A percentile compares a stretch with the other conserved stretches of the same genome.
Evolutionary conservation across 1,140 invertebrate species (phyloP).

Genomic region (Pemphigus obesinymphae): DNA sequence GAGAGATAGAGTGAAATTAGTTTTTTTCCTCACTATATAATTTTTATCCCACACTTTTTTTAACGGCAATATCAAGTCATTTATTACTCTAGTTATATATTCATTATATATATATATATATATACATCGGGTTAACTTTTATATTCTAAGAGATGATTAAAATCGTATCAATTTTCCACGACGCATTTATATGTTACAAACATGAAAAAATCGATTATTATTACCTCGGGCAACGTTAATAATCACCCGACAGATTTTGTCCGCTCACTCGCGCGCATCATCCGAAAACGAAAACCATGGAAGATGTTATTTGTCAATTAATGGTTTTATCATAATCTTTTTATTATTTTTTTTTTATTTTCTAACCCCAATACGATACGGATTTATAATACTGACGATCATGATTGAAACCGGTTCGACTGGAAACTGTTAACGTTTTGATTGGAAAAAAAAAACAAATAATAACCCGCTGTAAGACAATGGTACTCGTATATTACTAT

Average conservation of each 20-base stretch:
- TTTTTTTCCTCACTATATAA: neutral
- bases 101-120: too few species aligned
- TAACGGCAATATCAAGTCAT: neutral
- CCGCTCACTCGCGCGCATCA: neutral
- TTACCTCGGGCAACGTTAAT: conserved; percentile 14
- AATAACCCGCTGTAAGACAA: conserved; percentile 27
- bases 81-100: neutral
- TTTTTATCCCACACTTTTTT: conserved; percentile 8
- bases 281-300: conserved; percentile 10
- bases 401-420: conserved; percentile 31
- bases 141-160: conserved; percentile 21
- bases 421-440: conserved; percentile 25
- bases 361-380: neutral
- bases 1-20: neutral
- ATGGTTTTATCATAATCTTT: conserved; percentile 14
- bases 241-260: conserved; percentile 17
- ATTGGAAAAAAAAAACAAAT: conserved; percentile 1
- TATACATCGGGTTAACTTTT: too few species aligned
- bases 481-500: neutral
- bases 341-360: neutral
- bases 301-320: conserved; percentile 31
- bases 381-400: neutral
- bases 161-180: conserved; percentile 29
- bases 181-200: neutral
- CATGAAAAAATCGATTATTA: conserved; percentile 14